Base-by-base conservation (phyloP, 2,888 invertebrate genomes). In the Tolmerus cingulatus region DNA sequence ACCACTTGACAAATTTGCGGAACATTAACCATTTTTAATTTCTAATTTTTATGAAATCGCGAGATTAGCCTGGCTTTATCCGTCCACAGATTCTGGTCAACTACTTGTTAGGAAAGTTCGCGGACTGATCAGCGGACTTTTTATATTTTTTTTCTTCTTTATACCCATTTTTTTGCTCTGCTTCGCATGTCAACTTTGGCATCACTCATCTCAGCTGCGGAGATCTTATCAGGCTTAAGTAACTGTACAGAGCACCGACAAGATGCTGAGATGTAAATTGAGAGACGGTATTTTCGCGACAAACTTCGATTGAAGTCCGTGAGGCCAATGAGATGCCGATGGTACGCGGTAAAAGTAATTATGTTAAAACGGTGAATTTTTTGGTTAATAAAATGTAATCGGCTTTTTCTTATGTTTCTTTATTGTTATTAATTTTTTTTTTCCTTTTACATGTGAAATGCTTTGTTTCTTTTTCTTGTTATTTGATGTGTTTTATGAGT, bases 1-100 rank as follows among this genome's bases (percentile, higher is more conserved):
- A 88, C 76, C 30, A 87, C 82, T 86, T 81, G 81, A 57, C 87
- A 88, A 66, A 87, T 51, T 55, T 14, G 34, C 51, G 87, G 76
- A n/a, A 77, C 19, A 8, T 78, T 19, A 74, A 87, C 84, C 86
- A 87, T 88, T 77, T 84, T 40, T 81, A 19, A 40, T 40, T 12
- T 40, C 8, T n/a, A 51, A 30, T 34, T 51, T 51, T 76, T 9
- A 66, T 12, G 23, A 2, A 66, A 2, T 19, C 66, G 14, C 19
- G 66, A 66, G 23, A n/a, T 66, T 16, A 34, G 51, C 34, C 51
- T 46, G 43, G 76, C 34, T 51, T 86, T 30, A 86, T 76, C 30
- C 46, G 19, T n/a, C 86, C 2, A 30, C 51, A 19, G 86, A 55
- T 51, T n/a, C n/a, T 51, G 76, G 51, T 7, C 40, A 86, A 86